These are phyloP conservation scores for Nymphicus hollandicus DNA, from an alignment of 2,113 vertebrate species.

Conservation along the genomic window DNA sequence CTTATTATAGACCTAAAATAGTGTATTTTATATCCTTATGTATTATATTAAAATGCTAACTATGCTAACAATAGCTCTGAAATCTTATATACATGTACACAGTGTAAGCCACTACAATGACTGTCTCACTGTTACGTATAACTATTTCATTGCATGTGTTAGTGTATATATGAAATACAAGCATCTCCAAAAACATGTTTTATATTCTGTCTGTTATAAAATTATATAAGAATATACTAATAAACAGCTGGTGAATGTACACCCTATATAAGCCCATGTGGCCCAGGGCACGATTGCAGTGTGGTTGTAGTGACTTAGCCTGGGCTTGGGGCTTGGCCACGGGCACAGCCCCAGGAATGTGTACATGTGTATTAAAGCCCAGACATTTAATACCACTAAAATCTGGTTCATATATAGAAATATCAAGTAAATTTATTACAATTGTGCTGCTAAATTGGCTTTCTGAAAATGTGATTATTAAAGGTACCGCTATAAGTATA, in stretches of 20 bases:
- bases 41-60: background rate
- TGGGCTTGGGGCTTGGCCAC: background rate
- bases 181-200: background rate
- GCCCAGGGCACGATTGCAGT: background rate
- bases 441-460: background rate
- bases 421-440: background rate
- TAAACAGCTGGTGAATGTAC: background rate
- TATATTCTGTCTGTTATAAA: background rate
- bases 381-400: background rate
- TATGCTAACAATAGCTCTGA: background rate
- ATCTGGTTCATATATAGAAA: background rate
- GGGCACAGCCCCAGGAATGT: background rate
- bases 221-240: background rate
- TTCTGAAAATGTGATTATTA: background rate
- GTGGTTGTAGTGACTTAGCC: background rate
- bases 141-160: background rate
- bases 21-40: background rate
- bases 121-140: background rate
- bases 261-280: fast-evolving
- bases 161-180: background rate
- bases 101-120: background rate
- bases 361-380: background rate
- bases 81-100: background rate
- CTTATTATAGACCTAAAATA: background rate
- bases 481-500: background rate